Percentiles rank a stretch among this genome's conserved stretches.
These are phyloP conservation scores for Pristionchus mayeri DNA, from an alignment of 2,888 invertebrate species.

Conservation along the genomic window DNA sequence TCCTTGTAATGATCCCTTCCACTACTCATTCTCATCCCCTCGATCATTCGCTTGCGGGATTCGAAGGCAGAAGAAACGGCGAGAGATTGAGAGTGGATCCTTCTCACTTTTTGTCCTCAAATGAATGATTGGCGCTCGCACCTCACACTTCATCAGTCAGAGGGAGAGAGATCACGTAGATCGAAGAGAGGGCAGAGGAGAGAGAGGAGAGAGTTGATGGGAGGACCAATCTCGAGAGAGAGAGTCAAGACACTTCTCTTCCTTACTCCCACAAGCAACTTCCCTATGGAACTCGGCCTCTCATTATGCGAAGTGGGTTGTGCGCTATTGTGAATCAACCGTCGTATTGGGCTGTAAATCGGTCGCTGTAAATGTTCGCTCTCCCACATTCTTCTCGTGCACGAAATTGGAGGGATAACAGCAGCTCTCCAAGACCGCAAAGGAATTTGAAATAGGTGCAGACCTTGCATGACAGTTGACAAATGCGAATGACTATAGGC, in stretches of 20 bases:
- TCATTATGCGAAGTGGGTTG: conserved; percentile 44
- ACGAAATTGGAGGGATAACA: no score
- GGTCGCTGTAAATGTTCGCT: conserved; percentile 17
- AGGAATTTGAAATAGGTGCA: no score
- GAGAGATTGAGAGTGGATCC: background rate
- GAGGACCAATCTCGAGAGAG: conserved; percentile 32
- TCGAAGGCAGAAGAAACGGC: background rate
- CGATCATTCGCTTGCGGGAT: conserved; percentile 30
- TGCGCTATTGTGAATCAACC: background rate
- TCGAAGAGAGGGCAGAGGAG: conserved; percentile 4
- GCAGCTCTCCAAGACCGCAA: background rate
- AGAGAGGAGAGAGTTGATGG: conserved; percentile 22
- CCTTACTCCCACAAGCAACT: background rate
- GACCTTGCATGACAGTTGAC: no score
- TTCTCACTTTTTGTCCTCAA: conserved; percentile 44
- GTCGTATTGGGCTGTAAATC: conserved; percentile 20
- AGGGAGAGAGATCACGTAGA: conserved; percentile 1
- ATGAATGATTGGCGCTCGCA: conserved; percentile 47
- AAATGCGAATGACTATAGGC: no score
- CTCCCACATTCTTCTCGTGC: background rate
- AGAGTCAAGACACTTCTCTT: conserved; percentile 20
- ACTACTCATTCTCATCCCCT: conserved; percentile 16
- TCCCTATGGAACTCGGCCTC: conserved; percentile 31
- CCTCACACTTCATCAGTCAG: conserved; percentile 42
- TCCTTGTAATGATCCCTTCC: background rate